Conservation (phyloP, 2,888 invertebrate genomes). For the Perizoma flavofasciatum region DNA sequence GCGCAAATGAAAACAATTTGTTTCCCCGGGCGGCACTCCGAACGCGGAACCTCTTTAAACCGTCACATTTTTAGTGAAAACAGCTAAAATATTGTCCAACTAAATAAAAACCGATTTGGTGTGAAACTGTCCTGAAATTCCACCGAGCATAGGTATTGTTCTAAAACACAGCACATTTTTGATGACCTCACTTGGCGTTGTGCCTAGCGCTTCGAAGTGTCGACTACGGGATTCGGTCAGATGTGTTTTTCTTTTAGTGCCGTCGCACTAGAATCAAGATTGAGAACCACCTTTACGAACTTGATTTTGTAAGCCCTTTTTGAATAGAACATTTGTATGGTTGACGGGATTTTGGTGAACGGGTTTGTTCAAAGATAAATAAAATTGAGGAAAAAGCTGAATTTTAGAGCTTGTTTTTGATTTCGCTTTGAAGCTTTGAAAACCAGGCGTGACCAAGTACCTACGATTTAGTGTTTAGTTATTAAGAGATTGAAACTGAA, state of each 20-base stretch:
- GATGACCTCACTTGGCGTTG: slow-evolving; percentile 48
- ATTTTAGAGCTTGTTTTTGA: slow-evolving; percentile 5
- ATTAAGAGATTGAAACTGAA: no score
- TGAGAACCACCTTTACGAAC: slow-evolving; percentile 38
- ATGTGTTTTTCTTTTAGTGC: slow-evolving; percentile 42
- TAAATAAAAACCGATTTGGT: slow-evolving; percentile 53
- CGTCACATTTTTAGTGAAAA: slow-evolving; percentile 48
- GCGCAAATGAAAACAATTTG: slow-evolving; percentile 66
- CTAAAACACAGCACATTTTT: slow-evolving; percentile 47
- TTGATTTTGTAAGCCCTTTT: slow-evolving; percentile 37
- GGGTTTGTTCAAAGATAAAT: slow-evolving; percentile 4
- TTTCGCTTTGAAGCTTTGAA: slow-evolving; percentile 10
- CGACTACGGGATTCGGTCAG: slow-evolving; percentile 37
- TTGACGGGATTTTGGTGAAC: slow-evolving; percentile 12
- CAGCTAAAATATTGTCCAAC: slow-evolving; percentile 51
- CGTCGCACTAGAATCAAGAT: slow-evolving; percentile 38
- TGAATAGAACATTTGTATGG: slow-evolving; percentile 30
- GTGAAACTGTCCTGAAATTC: slow-evolving; percentile 44
- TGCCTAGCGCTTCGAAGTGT: slow-evolving; percentile 45
- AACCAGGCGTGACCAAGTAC: no score
- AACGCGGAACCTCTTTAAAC: slow-evolving; percentile 52
- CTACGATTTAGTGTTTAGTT: no score
- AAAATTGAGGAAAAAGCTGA: slow-evolving; percentile 5
- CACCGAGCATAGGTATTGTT: slow-evolving; percentile 39
- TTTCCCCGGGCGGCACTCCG: slow-evolving; percentile 49